These are phyloP conservation scores for Porites australiensis DNA, from an alignment of 64 coral and sea anemone genomes.

Conservation along the genomic window DNA sequence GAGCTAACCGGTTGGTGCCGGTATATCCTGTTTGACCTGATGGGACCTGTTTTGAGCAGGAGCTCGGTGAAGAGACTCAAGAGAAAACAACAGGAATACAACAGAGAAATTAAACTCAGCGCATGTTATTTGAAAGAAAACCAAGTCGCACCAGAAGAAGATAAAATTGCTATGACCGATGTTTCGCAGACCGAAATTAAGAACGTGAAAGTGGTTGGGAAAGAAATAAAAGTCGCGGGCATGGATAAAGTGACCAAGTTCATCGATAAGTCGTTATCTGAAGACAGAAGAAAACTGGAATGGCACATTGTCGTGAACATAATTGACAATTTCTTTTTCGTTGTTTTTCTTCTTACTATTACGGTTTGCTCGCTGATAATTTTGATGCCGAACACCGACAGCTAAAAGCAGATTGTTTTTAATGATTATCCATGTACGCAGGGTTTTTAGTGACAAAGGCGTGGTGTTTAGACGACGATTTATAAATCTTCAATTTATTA, in stretches of 20 bases:
- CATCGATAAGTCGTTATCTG: slow-evolving; percentile 28
- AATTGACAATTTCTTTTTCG: slow-evolving; percentile 81
- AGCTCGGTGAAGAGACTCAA: neutral
- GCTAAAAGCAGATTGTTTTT: neutral
- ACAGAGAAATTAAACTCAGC: neutral
- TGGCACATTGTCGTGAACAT: slow-evolving; percentile 77
- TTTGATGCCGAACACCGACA: slow-evolving; percentile 21
- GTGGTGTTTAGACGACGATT: no score
- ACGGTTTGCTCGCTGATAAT: slow-evolving; percentile 60
- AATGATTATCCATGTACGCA: neutral
- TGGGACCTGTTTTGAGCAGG: slow-evolving; percentile 37
- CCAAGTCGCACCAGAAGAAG: neutral
- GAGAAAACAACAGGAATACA: neutral
- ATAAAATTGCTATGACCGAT: neutral
- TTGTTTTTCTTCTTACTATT: slow-evolving; percentile 64
- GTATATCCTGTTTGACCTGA: slow-evolving; percentile 50
- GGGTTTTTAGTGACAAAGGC: neutral
- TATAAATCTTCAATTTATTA: no score
- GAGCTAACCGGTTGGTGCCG: slow-evolving; percentile 54
- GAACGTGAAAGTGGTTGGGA: neutral
- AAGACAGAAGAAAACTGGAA: slow-evolving; percentile 54
- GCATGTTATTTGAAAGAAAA: slow-evolving; percentile 32
- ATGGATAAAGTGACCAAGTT: slow-evolving; percentile 59
- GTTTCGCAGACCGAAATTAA: neutral
- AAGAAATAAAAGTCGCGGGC: slow-evolving; percentile 29